Evolutionary conservation across 2,797 vertebrate genomes (phyloP), one percentile per base, ranked within the genome.

Genomic region (Heliangelus exortis): DNA sequence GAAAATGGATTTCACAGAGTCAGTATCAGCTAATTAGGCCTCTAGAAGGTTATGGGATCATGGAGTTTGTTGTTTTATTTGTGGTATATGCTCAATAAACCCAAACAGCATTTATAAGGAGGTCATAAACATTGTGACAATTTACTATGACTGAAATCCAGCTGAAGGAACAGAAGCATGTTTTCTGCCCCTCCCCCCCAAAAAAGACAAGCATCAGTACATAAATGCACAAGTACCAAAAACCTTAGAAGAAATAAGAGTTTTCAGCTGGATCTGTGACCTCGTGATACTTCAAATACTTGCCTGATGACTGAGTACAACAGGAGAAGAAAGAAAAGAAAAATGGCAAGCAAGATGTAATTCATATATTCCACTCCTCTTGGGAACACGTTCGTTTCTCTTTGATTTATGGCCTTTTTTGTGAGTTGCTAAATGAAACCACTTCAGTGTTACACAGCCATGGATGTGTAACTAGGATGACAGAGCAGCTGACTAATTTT

Each of bases 81-180:
- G 26, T 47, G 3, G 8, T 10, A 79, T 34, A 76, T 5, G 43
- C n/a, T 76, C 21, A 28, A 59, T 89, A 31, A 25, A 8, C 1
- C 1, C 33, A 20, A 81, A 84, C 26, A 33, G 62, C 36, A n/a
- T 58, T 66, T 18, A 23, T 53, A 66, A 54, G 12, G n/a, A 48
- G 10, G 20, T 58, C 54, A 84, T 34, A 76, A 82, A 73, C 12
- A 51, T 9, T 51, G 18, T 66, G 33, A 77, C 39, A 73, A 33
- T 69, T 94, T 84, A 87, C 67, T 62, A 59, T 4, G 13, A 63
- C 19, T 71, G 68, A 89, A 67, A 71, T 59, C 22, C 43, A 92
- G 43, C 34, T 73, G 34, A 81, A 94, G 50, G n/a, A 92, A 43
- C 34, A 69, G 34, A 78, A 94, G 47, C n/a, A 50, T 16, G 10